A percentile compares a stretch with the other conserved stretches of the same genome.
Evolutionary conservation across 2,888 invertebrate species (phyloP).

Genomic region (Rotaria macrura): DNA sequence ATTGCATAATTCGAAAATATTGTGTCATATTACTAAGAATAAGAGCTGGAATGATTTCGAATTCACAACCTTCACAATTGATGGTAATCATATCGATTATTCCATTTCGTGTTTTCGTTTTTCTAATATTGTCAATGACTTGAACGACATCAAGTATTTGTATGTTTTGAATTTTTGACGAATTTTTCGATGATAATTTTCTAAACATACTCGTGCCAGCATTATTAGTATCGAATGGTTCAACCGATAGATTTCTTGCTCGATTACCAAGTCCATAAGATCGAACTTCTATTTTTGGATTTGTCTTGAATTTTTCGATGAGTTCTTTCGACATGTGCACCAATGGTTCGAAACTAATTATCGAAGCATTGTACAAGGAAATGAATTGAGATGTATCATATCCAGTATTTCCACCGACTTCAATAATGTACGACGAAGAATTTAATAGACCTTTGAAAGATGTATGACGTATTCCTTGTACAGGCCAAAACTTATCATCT

Average conservation of each 20-base stretch:
- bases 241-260: background rate
- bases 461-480: background rate
- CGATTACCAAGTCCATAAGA: background rate
- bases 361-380: background rate
- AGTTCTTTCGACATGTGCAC: background rate
- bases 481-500: background rate
- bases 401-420: constrained; percentile 2
- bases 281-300: constrained; percentile 6
- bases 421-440: background rate
- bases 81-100: background rate
- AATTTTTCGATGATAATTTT: background rate
- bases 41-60: background rate
- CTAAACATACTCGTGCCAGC: background rate
- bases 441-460: background rate
- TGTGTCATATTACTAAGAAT: background rate
- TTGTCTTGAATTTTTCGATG: background rate
- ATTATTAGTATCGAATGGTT: background rate
- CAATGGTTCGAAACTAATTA: constrained; percentile 4
- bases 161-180: background rate
- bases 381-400: background rate
- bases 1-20: constrained; percentile 11
- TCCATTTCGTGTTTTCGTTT: background rate
- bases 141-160: background rate
- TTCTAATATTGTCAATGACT: background rate
- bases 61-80: constrained; percentile 16